Evolutionary conservation across 2,888 invertebrate genomes (phyloP).

Genomic region (Theretra japonica): DNA sequence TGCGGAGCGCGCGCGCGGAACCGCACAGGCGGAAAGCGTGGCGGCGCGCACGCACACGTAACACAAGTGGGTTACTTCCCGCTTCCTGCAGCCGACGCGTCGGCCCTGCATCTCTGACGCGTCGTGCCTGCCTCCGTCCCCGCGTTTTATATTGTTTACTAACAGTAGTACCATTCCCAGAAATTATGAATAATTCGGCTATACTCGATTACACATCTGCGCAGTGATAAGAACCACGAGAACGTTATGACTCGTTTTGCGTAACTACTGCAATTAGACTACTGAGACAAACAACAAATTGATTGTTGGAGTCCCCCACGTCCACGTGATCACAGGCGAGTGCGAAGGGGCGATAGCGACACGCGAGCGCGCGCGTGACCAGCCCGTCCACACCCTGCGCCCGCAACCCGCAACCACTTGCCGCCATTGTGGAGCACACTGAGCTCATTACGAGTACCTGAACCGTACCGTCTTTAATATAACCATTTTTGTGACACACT

Average conservation of each 20-base stretch:
- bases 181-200: too few species aligned
- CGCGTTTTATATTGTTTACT: too few species aligned
- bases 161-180: background rate
- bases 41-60: conserved; percentile 61
- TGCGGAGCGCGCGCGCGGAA: conserved; percentile 52
- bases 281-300: background rate
- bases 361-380: conserved; percentile 3
- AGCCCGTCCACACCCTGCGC: background rate
- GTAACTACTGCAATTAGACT: background rate
- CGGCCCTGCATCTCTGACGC: background rate
- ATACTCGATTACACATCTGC: background rate
- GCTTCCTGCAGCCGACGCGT: conserved; percentile 59
- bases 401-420: background rate
- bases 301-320: background rate
- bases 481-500: too few species aligned
- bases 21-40: conserved; percentile 63
- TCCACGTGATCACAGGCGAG: background rate
- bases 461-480: too few species aligned
- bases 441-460: too few species aligned
- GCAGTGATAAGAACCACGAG: background rate
- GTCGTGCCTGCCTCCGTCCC: background rate
- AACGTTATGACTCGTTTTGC: background rate
- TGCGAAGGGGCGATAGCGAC: background rate
- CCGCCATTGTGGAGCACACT: too few species aligned
- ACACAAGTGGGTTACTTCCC: conserved; percentile 76